Evolutionary conservation across 2,888 invertebrate genomes (phyloP).

Genomic region (Cephus pulcher): DNA sequence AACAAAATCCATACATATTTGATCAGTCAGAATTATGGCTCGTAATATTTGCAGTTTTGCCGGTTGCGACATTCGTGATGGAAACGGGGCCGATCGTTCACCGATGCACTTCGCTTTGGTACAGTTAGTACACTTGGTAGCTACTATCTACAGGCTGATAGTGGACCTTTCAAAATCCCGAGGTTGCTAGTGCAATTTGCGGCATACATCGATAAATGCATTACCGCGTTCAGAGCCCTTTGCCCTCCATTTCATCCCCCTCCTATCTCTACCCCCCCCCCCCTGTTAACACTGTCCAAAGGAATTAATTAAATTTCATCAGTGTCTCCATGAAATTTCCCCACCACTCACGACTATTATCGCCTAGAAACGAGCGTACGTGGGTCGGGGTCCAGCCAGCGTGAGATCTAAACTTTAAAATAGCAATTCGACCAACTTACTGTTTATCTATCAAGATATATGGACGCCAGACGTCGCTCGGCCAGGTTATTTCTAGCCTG

Average conservation of each 20-base stretch:
- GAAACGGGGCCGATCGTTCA: neutral
- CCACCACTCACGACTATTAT: slow-evolving; percentile 5
- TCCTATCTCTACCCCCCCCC: neutral
- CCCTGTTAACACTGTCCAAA: slow-evolving; percentile 18
- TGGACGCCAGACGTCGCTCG: no score
- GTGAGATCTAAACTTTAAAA: no score
- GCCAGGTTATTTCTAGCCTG: neutral
- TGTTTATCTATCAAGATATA: no score
- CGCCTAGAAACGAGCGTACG: neutral
- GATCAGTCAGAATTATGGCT: slow-evolving; percentile 60
- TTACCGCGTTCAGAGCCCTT: neutral
- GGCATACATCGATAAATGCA: neutral
- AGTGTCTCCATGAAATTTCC: slow-evolving; percentile 11
- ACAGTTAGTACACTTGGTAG: neutral
- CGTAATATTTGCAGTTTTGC: slow-evolving; percentile 55
- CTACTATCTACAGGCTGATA: neutral
- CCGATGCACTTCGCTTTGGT: neutral
- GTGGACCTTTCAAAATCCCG: neutral
- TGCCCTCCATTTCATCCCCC: neutral
- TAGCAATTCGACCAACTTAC: no score
- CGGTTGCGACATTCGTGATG: neutral
- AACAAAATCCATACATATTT: slow-evolving; percentile 58
- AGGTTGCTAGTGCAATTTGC: neutral
- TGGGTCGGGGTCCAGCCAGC: no score
- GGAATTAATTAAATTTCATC: slow-evolving; percentile 9